phyloP scores from a whole-genome alignment of 2,113 vertebrate genomes.

The Prietella phreatophila region DNA sequence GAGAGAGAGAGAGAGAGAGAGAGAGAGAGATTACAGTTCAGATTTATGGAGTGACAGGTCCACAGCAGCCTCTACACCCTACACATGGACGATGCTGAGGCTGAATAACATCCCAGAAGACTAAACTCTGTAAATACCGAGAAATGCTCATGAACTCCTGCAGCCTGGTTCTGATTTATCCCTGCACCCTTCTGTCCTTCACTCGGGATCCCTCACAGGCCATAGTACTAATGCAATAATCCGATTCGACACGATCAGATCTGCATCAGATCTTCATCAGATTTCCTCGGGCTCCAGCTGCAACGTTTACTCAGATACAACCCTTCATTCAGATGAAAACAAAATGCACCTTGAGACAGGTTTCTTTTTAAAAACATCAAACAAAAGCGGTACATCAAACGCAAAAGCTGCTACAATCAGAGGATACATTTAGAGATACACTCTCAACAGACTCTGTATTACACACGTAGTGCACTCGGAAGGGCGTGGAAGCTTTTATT shows the following conservation, averaged over 20 bases:
- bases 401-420: neutral
- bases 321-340: neutral
- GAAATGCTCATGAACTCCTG: neutral
- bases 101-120: neutral
- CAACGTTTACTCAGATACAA: no score
- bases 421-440: neutral
- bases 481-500: neutral
- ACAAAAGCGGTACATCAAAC: neutral
- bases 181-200: conserved; percentile 24
- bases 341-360: neutral
- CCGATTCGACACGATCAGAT: neutral
- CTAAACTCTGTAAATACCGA: neutral
- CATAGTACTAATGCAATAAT: neutral
- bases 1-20: neutral
- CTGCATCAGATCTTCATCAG: neutral
- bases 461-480: neutral
- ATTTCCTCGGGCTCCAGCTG: neutral
- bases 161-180: neutral
- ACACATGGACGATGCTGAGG: no score
- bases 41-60: neutral
- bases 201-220: conserved; percentile 31
- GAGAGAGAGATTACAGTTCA: neutral
- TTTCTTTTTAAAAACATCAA: no score
- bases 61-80: neutral
- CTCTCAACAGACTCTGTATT: neutral